These are phyloP conservation scores for Trichonephila clavata DNA, from an alignment of 1,140 invertebrate genomes.

Conservation along the genomic window DNA sequence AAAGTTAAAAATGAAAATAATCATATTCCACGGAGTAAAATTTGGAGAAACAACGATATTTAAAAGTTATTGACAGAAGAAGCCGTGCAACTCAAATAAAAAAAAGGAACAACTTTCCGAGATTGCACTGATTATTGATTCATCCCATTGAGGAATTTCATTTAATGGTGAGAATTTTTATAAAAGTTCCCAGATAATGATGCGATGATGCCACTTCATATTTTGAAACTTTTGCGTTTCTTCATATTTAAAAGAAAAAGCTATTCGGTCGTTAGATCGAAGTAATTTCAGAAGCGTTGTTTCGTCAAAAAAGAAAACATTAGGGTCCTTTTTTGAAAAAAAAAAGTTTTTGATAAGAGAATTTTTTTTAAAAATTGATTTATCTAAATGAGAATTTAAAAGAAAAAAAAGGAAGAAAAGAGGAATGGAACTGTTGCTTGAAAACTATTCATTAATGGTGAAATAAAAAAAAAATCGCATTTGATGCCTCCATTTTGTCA, in stretches of 20 bases:
- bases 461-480: background rate
- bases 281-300: background rate
- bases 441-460: slow-evolving; percentile 1
- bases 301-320: background rate
- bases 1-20: too few species aligned
- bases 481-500: background rate
- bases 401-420: too few species aligned
- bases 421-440: slow-evolving; percentile 13
- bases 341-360: too few species aligned
- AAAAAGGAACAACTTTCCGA: too few species aligned
- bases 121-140: background rate
- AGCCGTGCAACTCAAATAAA: too few species aligned
- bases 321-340: background rate
- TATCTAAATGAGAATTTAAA: background rate
- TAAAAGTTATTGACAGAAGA: too few species aligned
- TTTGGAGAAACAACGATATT: too few species aligned
- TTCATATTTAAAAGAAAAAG: too few species aligned
- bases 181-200: background rate
- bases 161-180: background rate
- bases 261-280: background rate
- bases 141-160: background rate
- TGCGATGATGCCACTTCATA: background rate
- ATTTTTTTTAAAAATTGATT: background rate
- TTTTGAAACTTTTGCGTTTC: too few species aligned
- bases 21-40: too few species aligned